Evolutionary conservation across 2,888 invertebrate species (phyloP).

Genomic region (Cephus nigrinus): DNA sequence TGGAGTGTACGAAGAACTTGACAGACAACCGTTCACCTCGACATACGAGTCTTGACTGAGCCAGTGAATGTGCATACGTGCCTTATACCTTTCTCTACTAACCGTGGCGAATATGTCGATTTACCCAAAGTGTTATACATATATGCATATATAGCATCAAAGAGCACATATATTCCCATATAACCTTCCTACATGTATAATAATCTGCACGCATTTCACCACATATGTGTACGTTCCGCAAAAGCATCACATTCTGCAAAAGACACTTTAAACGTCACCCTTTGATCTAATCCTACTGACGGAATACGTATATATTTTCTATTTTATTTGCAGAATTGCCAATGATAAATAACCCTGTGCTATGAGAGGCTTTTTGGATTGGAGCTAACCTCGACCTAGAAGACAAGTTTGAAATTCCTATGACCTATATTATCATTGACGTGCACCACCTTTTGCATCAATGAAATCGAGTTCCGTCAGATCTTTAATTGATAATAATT

Average conservation of each 20-base stretch:
- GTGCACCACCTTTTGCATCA: background rate
- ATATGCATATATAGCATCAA: background rate
- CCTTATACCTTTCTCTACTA: background rate
- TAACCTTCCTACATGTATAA: background rate
- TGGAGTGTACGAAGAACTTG: background rate
- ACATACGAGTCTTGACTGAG: background rate
- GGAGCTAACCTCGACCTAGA: background rate
- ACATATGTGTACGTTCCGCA: background rate
- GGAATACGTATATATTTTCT: background rate
- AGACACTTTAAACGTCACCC: background rate
- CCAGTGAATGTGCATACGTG: background rate
- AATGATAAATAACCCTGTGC: background rate
- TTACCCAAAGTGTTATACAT: background rate
- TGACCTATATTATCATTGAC: background rate
- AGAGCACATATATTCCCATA: background rate
- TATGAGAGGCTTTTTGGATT: background rate
- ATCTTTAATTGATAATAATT: background rate
- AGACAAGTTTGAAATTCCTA: background rate
- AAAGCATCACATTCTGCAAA: background rate
- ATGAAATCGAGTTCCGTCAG: background rate
- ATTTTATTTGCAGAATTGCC: background rate
- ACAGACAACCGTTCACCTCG: background rate
- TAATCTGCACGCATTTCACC: background rate
- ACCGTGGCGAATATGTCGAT: background rate
- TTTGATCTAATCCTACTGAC: background rate